Evolutionary conservation across 1,140 invertebrate genomes (phyloP).

Genomic region (Trichogramma pretiosum): DNA sequence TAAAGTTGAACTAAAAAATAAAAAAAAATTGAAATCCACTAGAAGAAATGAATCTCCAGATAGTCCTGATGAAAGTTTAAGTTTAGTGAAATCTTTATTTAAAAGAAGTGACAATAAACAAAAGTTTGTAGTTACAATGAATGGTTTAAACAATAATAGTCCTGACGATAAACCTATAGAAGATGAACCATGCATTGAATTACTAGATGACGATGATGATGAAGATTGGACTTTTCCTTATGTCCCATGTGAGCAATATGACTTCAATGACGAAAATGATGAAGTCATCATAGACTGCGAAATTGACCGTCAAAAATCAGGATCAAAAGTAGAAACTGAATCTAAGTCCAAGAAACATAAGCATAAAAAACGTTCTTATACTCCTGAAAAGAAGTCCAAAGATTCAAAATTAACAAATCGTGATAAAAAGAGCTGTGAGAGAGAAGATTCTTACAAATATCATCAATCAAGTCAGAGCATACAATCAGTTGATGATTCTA

Average conservation of each 20-base stretch:
- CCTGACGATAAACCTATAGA: conserved; percentile 32
- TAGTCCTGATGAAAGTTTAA: conserved; percentile 34
- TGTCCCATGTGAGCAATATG: background rate
- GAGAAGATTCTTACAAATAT: too few species aligned
- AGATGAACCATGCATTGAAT: conserved; percentile 33
- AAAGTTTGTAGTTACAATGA: conserved; percentile 43
- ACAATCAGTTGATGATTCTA: too few species aligned
- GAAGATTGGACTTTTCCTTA: too few species aligned
- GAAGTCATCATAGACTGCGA: background rate
- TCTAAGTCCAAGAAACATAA: too few species aligned
- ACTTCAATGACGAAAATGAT: background rate
- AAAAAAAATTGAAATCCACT: conserved; percentile 20
- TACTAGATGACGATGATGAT: conserved; percentile 1
- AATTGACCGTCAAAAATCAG: background rate
- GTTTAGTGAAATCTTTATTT: conserved; percentile 41
- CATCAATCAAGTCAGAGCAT: too few species aligned
- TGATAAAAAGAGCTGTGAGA: too few species aligned
- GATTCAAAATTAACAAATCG: too few species aligned
- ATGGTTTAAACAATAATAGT: conserved; percentile 40
- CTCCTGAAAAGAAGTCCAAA: too few species aligned
- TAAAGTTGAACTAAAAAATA: conserved; percentile 37
- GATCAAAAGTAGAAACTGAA: conserved; percentile 22
- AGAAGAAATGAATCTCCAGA: conserved; percentile 21
- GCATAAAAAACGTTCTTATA: too few species aligned
- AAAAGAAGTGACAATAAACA: conserved; percentile 39